Evolutionary conservation across 1,140 invertebrate genomes (phyloP).

Genomic region (Zaprionus capensis): DNA sequence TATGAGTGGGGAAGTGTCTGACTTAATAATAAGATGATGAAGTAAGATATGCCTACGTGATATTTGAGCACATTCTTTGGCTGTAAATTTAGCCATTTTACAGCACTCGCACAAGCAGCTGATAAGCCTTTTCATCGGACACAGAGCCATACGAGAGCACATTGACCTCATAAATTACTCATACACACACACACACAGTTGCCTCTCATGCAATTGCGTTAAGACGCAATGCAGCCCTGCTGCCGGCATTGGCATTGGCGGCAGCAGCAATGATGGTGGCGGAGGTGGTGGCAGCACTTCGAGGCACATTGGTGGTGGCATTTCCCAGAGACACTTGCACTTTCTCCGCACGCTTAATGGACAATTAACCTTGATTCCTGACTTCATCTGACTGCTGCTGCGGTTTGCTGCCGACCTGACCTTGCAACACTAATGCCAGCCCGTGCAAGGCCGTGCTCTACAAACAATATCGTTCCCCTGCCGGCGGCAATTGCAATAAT

Average conservation of each 20-base stretch:
- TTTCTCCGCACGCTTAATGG: constrained; percentile 76
- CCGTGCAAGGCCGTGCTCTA: constrained; percentile 18
- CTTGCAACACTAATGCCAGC: constrained; percentile 60
- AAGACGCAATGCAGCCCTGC: constrained; percentile 57
- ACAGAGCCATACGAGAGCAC: constrained; percentile 47
- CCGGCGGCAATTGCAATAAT: constrained; percentile 58
- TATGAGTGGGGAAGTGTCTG: not conserved
- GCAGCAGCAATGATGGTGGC: not conserved
- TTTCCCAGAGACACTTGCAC: constrained; percentile 75
- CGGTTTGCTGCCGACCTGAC: constrained; percentile 64
- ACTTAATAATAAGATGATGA: not conserved
- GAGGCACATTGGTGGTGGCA: constrained; percentile 53
- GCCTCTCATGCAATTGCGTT: constrained; percentile 47
- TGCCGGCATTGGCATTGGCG: constrained; percentile 31
- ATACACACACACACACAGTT: constrained; percentile 17
- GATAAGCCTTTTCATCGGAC: constrained; percentile 5
- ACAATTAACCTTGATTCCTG: constrained; percentile 79
- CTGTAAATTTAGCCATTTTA: not conserved
- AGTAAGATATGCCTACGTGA: too few relatives aligned
- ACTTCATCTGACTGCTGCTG: constrained; percentile 29
- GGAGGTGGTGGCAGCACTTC: constrained; percentile 30
- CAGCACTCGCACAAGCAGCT: not conserved
- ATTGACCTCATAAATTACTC: constrained; percentile 76
- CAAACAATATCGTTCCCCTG: constrained; percentile 33
- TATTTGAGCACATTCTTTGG: not conserved